Conservation (phyloP, 30 jellyfish, hydroid and myxozoan species). For the Pelagia noctiluca region DNA sequence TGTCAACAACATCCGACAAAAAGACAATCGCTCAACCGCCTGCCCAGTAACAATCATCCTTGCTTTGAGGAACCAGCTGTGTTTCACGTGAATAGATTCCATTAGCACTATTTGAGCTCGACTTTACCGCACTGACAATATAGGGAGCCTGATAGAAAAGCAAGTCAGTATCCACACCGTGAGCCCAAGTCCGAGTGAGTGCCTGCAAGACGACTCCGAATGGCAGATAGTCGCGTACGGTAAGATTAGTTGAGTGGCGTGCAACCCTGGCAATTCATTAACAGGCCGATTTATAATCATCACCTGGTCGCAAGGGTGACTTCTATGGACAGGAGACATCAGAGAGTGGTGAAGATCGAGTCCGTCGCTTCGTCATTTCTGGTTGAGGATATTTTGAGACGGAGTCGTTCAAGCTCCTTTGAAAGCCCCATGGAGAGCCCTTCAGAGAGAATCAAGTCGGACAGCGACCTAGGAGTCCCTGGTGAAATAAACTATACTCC, state of each 20-base stretch:
- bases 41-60: conserved; percentile 63
- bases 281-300: no score
- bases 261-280: no score
- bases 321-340: conserved; percentile 69
- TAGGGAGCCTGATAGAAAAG: conserved; percentile 23
- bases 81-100: conserved; percentile 63
- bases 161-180: not conserved
- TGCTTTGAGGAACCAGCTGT: conserved; percentile 66
- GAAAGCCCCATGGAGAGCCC: conserved; percentile 75
- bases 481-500: conserved; percentile 38
- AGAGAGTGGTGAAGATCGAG: conserved; percentile 70
- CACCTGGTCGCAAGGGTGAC: conserved; percentile 50
- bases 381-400: conserved; percentile 89
- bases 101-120: conserved; percentile 74
- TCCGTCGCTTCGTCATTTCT: conserved; percentile 92
- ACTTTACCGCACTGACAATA: conserved; percentile 68
- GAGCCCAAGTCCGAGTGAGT: not conserved
- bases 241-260: no score
- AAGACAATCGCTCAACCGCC: conserved; percentile 59
- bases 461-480: conserved; percentile 18
- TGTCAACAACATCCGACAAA: conserved; percentile 83
- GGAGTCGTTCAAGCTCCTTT: conserved; percentile 60
- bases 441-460: conserved; percentile 38
- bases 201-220: no score
- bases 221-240: conserved; percentile 3